A percentile compares a stretch with the other conserved stretches of the same genome.
Evolutionary conservation across 1,140 invertebrate species (phyloP).

Genomic region (Lamellibrachia luymesi): DNA sequence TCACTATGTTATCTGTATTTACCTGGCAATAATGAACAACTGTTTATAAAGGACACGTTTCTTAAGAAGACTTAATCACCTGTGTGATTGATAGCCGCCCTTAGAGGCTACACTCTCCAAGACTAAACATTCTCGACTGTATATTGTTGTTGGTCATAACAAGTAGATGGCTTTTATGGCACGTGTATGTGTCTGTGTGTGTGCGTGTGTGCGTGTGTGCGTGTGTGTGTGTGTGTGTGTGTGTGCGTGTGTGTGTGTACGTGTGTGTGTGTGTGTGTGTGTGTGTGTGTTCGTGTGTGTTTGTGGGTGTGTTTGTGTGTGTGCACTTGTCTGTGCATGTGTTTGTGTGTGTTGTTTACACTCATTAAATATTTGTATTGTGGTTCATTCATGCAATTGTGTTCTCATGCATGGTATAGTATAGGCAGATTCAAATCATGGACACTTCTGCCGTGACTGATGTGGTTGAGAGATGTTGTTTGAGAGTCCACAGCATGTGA

Average conservation of each 20-base stretch:
- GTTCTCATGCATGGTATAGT: too few relatives aligned
- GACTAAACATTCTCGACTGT: not conserved
- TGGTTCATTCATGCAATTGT: too few relatives aligned
- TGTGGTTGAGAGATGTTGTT: too few relatives aligned
- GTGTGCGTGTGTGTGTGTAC: not conserved
- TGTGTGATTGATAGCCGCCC: too few relatives aligned
- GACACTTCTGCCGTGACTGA: too few relatives aligned
- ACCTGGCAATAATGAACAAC: too few relatives aligned
- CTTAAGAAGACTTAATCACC: too few relatives aligned
- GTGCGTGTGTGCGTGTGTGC: not conserved
- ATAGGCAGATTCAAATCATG: too few relatives aligned
- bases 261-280: not conserved
- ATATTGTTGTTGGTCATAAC: not conserved
- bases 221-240: not conserved
- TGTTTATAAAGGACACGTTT: too few relatives aligned
- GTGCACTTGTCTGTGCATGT: not conserved
- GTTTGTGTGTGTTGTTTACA: not conserved
- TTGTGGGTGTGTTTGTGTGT: not conserved
- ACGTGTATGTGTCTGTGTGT: not conserved
- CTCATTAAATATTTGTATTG: too few relatives aligned
- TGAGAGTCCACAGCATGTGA: too few relatives aligned
- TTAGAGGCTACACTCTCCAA: not conserved
- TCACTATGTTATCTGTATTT: too few relatives aligned
- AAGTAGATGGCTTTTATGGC: not conserved
- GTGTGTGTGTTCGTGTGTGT: not conserved